Evolutionary conservation across 1,140 invertebrate genomes (phyloP), one percentile per base, ranked within the genome.

Genomic region (Leptopilina clavipes): DNA sequence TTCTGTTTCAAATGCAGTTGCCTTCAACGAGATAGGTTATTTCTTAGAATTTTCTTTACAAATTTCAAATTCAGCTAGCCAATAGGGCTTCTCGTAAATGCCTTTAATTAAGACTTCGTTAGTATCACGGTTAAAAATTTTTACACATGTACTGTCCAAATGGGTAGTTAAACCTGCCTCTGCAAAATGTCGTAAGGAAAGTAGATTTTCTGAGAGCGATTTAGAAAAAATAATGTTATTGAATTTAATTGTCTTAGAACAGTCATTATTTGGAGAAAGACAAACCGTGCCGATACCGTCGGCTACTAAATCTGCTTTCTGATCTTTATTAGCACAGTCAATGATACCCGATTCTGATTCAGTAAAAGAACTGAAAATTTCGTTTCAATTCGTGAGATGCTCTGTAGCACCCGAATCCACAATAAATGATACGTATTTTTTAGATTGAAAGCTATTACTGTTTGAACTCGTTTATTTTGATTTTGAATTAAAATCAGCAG

Each of bases 281-380:
- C 25, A 12, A 19, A 73, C 18, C 8, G 56, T 25, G 12, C 74
- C 74, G 25, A 40, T 44, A 12, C 77, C 74, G 18, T 73, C 71
- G 14, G 45, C 59, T n/a, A 3, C 25, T 10, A 75, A 59, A 73
- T 76, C 70, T 1, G 74, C 74, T 8, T 1, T 54, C 43, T 25
- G 19, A 40, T 78, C 70, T 17, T 75, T 75, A 52, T 78, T 78
- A 14, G 77, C 77, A 56, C 77, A 78, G 54, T 73, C 73, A 18
- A 78, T 70, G 14, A 43, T 19, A 43, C 43, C 65, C n/a, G 40
- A 43, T 9, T 71, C 31, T 43, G 12, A 7, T 18, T 43, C 25
- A 10, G 43, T 19, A 3, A 71, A 44, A 18, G 31, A 17, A n/a
- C 40, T 71, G 10, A 71, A 71, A 1, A 71, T 71, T n/a, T 40